Evolutionary conservation across 2,113 vertebrate species (phyloP), one percentile per base, ranked within the genome.

Genomic region (Donacobius atricapilla): DNA sequence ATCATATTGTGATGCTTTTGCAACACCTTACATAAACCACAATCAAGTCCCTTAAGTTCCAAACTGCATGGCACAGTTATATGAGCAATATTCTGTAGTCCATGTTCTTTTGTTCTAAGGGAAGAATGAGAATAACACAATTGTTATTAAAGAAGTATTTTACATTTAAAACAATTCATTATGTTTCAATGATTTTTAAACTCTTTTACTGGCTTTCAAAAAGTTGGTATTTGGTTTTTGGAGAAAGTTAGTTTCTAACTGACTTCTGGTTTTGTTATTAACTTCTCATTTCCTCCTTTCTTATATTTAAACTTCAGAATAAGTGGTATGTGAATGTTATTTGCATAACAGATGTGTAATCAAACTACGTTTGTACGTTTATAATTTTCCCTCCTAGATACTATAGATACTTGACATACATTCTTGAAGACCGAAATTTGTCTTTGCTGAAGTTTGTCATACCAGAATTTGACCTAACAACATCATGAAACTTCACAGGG

Each of bases 251-350:
- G 58, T 73, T 94, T 94, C 61, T 95, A 25, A 20, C 80, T 95
- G 44, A 83, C 83, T 95, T 95, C 60, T 89, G 68, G 69, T 94
- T 97, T 96, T 89, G 64, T 85, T 96, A 76, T 8, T 81, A 85
- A 73, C 11, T 88, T 97, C 92, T 97, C 90, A 66, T 95, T 98
- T 98, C 97, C 95, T 96, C 33, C 78, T 97, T 94, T 94, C 61
- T 40, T 56, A 60, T 96, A 87, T 96, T 96, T 95, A 87, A 80
- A 86, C 76, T 93, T 77, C 37, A 92, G 60, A 87, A 71, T 94
- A 87, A 97, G 89, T 89, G 90, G 78, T 94, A 85, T 82, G 80
- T 94, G 70, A 83, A 45, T 88, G 64, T 93, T 87, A 87, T 97
- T 96, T 97, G 91, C 96, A 63, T 96, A 97, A 90, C 87, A 79